Conservation (phyloP, 2,888 invertebrate genomes). For the Pristionchus maxplancki region DNA sequence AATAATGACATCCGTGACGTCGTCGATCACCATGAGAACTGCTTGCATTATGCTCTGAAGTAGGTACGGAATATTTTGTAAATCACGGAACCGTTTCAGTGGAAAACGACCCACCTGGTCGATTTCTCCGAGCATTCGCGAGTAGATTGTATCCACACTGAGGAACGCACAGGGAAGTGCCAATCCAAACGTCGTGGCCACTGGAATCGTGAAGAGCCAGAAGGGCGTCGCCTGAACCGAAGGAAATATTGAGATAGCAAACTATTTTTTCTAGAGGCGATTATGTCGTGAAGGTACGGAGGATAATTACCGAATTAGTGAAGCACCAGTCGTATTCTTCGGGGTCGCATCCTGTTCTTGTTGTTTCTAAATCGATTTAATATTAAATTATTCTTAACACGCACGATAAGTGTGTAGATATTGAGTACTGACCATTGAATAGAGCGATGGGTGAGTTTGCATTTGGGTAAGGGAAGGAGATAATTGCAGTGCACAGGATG, state of each 20-base stretch:
- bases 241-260: too few species aligned
- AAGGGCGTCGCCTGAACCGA: conserved; percentile 14
- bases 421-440: not conserved
- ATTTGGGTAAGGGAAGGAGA: conserved; percentile 19
- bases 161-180: conserved; percentile 56
- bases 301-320: conserved; percentile 36
- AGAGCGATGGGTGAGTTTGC: not conserved
- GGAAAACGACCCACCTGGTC: conserved; percentile 55
- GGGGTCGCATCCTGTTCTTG: conserved; percentile 57
- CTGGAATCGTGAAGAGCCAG: conserved; percentile 54
- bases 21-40: not conserved
- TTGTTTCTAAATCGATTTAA: conserved; percentile 53
- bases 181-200: conserved; percentile 35
- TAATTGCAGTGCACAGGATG: not conserved
- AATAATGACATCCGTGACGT: not conserved
- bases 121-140: conserved; percentile 61
- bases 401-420: too few species aligned
- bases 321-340: conserved; percentile 59
- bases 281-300: too few species aligned
- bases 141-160: conserved; percentile 61
- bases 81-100: not conserved
- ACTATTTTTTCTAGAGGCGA: too few species aligned
- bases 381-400: not conserved
- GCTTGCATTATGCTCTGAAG: conserved; percentile 41
- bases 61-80: too few species aligned